Conservation (phyloP, 2,888 invertebrate genomes). For the Leptinotarsa peninsularis region DNA sequence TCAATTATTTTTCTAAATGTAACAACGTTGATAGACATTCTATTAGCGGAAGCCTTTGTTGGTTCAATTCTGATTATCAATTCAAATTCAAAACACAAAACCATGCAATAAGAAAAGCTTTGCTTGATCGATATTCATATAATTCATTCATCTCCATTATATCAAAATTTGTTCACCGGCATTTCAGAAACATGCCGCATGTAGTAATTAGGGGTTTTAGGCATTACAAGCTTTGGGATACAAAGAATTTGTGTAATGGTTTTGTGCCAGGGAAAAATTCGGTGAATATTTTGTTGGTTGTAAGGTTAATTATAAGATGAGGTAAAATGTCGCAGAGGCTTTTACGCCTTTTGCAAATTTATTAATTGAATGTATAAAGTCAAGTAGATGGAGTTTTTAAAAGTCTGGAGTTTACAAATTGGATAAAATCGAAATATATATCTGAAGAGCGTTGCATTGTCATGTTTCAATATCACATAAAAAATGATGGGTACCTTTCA, state of each 20-base stretch:
- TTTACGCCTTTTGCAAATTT: no score
- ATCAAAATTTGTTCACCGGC: slow-evolving; percentile 51
- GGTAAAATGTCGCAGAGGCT: no score
- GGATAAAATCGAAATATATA: no score
- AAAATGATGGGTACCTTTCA: no score
- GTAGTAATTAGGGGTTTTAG: slow-evolving; percentile 45
- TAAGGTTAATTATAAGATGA: neutral
- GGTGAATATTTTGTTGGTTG: neutral
- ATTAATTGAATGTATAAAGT: no score
- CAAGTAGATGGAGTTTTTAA: no score
- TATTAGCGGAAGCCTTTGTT: slow-evolving; percentile 28
- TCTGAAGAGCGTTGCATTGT: no score
- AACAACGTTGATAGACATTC: neutral
- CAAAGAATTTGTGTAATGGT: neutral
- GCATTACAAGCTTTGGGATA: neutral
- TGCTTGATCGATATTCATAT: slow-evolving; percentile 45
- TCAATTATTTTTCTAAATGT: no score
- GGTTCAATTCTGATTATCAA: slow-evolving; percentile 31
- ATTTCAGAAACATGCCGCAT: slow-evolving; percentile 45
- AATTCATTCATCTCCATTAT: slow-evolving; percentile 53
- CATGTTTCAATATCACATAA: no score
- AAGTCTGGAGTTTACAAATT: no score
- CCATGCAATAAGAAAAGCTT: neutral
- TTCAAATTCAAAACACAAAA: slow-evolving; percentile 24
- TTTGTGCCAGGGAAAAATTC: neutral